Conservation (phyloP, 2,797 vertebrate genomes). For the Pangasius larnaudii region DNA sequence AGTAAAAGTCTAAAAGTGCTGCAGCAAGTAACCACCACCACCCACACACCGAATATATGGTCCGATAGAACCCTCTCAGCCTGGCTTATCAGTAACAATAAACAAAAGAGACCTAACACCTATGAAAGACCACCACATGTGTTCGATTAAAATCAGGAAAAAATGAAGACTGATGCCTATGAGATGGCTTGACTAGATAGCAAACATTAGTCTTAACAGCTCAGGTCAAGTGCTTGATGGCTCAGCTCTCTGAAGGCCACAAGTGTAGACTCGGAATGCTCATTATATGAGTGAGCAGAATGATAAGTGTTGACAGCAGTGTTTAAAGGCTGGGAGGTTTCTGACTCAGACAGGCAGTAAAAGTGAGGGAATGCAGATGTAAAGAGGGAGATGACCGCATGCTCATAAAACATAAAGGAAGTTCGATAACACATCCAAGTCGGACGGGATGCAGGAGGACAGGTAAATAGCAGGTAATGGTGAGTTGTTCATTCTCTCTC, state of each 20-base stretch:
- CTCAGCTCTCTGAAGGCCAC: background rate
- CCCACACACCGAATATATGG: background rate
- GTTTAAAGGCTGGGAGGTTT: conserved; percentile 11
- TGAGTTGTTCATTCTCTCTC: background rate
- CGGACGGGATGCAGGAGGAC: background rate
- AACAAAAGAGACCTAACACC: conserved; percentile 16
- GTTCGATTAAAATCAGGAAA: background rate
- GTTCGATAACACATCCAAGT: background rate
- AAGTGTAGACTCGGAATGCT: background rate
- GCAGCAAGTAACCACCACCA: background rate
- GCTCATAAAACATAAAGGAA: conserved; percentile 21
- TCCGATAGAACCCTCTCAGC: background rate
- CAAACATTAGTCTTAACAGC: background rate
- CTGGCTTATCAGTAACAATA: conserved; percentile 27
- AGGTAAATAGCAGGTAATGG: background rate
- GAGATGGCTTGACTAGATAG: background rate
- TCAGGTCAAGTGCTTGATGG: background rate
- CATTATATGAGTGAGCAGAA: background rate
- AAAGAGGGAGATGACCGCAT: conserved; percentile 20
- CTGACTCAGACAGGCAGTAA: conserved; percentile 19
- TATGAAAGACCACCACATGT: background rate
- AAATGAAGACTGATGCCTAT: background rate
- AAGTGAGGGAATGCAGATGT: conserved; percentile 17
- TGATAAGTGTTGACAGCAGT: background rate
- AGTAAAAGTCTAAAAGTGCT: background rate